phyloP scores from a whole-genome alignment of 2,113 vertebrate species.

The Ictalurus punctatus region DNA sequence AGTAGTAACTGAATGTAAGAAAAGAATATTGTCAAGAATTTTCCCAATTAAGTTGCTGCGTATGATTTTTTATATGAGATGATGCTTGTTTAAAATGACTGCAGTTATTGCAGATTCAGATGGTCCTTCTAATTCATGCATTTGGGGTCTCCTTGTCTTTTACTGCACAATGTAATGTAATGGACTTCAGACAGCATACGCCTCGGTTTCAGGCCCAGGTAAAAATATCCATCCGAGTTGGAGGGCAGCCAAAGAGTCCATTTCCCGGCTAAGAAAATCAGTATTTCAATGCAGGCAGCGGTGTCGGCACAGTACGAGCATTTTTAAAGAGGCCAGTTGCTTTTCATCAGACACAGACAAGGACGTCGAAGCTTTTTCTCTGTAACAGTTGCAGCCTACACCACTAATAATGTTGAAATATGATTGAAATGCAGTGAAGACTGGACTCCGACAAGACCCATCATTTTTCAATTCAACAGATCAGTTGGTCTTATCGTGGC shows the following conservation, averaged over 20 bases:
- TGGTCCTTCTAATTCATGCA: background rate
- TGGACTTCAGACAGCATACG: background rate
- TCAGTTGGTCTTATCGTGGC: background rate
- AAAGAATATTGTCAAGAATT: background rate
- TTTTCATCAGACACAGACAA: conserved; percentile 5
- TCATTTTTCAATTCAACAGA: background rate
- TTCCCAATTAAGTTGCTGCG: background rate
- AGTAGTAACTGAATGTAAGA: background rate
- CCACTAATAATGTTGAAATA: background rate
- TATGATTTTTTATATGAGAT: background rate
- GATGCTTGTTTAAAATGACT: background rate
- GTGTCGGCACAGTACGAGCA: conserved; percentile 48
- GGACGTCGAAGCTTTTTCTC: conserved; percentile 24
- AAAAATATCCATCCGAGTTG: conserved; percentile 49
- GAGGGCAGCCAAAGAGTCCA: conserved; percentile 63
- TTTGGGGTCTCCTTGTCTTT: background rate
- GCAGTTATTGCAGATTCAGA: background rate
- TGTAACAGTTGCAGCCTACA: background rate
- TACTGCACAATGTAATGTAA: conserved; percentile 29
- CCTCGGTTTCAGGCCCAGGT: conserved; percentile 14
- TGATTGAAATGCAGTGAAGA: background rate
- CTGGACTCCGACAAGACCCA: background rate
- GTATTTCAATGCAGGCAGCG: conserved; percentile 59
- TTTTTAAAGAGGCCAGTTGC: conserved; percentile 31
- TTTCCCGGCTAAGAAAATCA: conserved; percentile 63